phyloP scores from a whole-genome alignment of 2,888 invertebrate species.

The Tethea ocularis region DNA sequence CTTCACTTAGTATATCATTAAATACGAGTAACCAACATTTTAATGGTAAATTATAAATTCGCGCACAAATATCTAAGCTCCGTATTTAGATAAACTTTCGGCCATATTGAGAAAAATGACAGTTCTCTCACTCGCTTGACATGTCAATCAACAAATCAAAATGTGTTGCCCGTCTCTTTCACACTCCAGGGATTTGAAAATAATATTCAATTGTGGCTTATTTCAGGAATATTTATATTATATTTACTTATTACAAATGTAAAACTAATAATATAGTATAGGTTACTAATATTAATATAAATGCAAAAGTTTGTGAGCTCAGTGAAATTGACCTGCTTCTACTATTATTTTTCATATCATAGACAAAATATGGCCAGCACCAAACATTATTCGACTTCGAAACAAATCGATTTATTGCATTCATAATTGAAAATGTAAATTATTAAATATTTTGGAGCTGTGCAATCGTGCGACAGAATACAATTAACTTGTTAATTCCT shows the following conservation, averaged over 20 bases:
- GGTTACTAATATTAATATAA: too few relatives aligned
- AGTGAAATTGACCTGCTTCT: too few relatives aligned
- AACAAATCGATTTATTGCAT: neutral
- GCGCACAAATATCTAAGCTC: conserved; percentile 48
- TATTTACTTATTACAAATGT: too few relatives aligned
- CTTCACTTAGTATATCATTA: conserved; percentile 59
- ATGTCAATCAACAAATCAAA: conserved; percentile 50
- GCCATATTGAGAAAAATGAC: conserved; percentile 69
- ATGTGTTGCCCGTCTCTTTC: conserved; percentile 28
- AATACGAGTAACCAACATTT: conserved; percentile 47
- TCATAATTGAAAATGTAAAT: neutral
- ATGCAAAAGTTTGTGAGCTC: too few relatives aligned
- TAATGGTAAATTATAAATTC: conserved; percentile 46
- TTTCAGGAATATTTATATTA: too few relatives aligned
- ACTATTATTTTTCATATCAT: neutral
- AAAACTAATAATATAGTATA: too few relatives aligned
- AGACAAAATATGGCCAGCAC: neutral
- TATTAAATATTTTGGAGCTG: too few relatives aligned
- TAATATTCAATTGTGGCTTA: neutral
- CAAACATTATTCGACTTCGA: neutral
- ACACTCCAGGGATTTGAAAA: conserved; percentile 5
- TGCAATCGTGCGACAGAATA: too few relatives aligned
- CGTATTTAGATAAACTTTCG: conserved; percentile 65
- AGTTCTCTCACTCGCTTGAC: conserved; percentile 40
- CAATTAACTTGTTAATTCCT: too few relatives aligned